Evolutionary conservation across 1,140 invertebrate species (phyloP), one percentile per base, ranked within the genome.

Genomic region (Oreohelix idahoensis): DNA sequence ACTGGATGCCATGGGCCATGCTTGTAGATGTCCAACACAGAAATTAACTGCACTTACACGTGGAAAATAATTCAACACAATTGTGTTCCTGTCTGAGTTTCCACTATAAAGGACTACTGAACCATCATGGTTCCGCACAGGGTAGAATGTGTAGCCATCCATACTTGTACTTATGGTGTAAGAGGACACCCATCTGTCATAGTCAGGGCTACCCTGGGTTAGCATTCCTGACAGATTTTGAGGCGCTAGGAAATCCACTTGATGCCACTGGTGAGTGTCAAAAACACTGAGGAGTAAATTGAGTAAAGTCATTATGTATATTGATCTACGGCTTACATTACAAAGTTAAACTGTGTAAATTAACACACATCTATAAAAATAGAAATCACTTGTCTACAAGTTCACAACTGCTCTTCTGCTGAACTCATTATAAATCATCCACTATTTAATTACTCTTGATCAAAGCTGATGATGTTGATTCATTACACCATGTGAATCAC

Each of bases 201-300:
- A 79, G 17, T 74, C 58, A 4, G 86, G 85, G 75, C 86, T 87
- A 10, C 86, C 86, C 78, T 87, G 86, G 10, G 85, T 86, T 20
- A 86, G 74, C 26, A 87, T 53, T 20, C 85, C 86, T 26, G 86
- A 84, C 36, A 87, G 76, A 20, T 76, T 69, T 63, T 79, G 58
- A 23, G 86, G 83, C 17, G 73, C 53, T 2, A 45, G 23, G 38
- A 84, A 79, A 63, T 87, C 83, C 36, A 87, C 85, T 38, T 86
- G 74, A 36, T 86, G 83, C 86, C 86, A 87, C 66, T 83, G 74
- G 32, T 84, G 81, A 0, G 38, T 58, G 26, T 84, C 82, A 63
- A 26, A 53, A 45, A 53, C 32, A 29, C 86, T 87, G 63, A 23
- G 66, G 76, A 53, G n/a, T n/a, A 26, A 76, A 51, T 29, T 13